A percentile compares a stretch with the other conserved stretches of the same genome.
These are phyloP conservation scores for Leptinotarsa undecemlineata DNA, from an alignment of 1,140 invertebrate genomes.

Conservation along the genomic window DNA sequence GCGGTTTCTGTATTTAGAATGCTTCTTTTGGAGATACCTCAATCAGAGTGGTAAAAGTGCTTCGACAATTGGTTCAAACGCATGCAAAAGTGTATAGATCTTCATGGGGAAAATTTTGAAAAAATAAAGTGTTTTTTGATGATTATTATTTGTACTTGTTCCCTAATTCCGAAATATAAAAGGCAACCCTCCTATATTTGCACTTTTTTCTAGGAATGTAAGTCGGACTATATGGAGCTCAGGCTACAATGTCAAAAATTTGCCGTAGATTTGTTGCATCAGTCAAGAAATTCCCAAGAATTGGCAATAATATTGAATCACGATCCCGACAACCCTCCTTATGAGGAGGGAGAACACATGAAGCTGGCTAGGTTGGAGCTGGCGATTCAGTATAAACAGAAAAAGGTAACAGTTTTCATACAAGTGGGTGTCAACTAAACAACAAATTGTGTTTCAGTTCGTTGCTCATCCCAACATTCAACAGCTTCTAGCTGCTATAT, in stretches of 20 bases:
- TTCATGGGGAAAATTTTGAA: too few relatives aligned
- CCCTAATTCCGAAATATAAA: too few relatives aligned
- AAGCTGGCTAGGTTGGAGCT: constrained; percentile 81
- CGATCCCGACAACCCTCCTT: constrained; percentile 70
- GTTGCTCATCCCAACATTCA: constrained; percentile 93
- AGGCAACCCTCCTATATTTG: not conserved
- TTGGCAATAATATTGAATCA: constrained; percentile 90
- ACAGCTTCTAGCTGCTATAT: constrained; percentile 86
- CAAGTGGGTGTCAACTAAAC: not conserved
- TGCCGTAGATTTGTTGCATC: constrained; percentile 85
- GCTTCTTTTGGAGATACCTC: too few relatives aligned
- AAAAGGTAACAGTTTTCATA: constrained; percentile 66
- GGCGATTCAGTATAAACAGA: constrained; percentile 91
- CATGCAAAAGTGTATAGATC: too few relatives aligned
- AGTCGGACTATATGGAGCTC: constrained; percentile 78
- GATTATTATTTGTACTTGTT: too few relatives aligned
- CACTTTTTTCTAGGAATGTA: constrained; percentile 65
- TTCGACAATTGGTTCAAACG: too few relatives aligned
- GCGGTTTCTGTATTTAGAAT: too few relatives aligned
- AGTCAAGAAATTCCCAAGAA: constrained; percentile 87
- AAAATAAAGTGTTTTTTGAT: too few relatives aligned
- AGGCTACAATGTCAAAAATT: constrained; percentile 87
- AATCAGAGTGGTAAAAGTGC: too few relatives aligned
- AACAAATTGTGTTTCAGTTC: constrained; percentile 64
- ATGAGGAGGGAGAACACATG: constrained; percentile 73